phyloP scores from a whole-genome alignment of 2,797 vertebrate species.

The Myoxocephalus aenaeus region DNA sequence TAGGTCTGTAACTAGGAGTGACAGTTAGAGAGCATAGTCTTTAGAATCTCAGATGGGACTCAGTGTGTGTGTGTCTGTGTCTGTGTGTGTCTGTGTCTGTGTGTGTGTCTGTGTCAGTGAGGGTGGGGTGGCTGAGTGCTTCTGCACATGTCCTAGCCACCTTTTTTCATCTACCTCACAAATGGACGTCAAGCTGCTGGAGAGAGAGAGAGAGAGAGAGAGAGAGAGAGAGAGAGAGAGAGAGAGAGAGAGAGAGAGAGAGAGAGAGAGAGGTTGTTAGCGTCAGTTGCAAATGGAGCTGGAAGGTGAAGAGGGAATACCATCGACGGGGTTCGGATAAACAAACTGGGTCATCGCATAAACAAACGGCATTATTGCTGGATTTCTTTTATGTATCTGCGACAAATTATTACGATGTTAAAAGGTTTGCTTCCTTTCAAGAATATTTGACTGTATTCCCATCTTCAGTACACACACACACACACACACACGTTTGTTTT shows the following conservation, averaged over 20 bases:
- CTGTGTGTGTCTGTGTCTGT: background rate
- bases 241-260: no score
- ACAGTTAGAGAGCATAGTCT: conserved; percentile 78
- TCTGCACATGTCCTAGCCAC: conserved; percentile 40
- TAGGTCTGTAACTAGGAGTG: conserved; percentile 80
- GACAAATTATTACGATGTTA: background rate
- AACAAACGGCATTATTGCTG: background rate
- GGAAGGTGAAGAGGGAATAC: conserved; percentile 16
- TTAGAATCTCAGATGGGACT: conserved; percentile 70
- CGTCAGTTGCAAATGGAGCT: conserved; percentile 53
- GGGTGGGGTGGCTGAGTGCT: conserved; percentile 37
- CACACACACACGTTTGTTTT: background rate
- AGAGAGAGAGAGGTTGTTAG: conserved; percentile 36
- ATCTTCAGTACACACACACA: no score
- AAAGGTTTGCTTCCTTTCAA: background rate
- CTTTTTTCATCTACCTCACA: conserved; percentile 50
- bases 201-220: conserved; percentile 41
- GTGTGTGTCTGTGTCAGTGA: conserved; percentile 8
- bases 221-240: conserved; percentile 29
- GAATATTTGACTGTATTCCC: background rate
- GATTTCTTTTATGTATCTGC: background rate
- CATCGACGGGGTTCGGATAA: conserved; percentile 5
- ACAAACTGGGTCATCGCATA: conserved; percentile 18
- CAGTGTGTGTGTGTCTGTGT: conserved; percentile 14
- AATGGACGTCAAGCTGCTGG: conserved; percentile 64